These are phyloP conservation scores for Bos taurus DNA, from an alignment of 2,113 vertebrate species.

Conservation along the genomic window DNA sequence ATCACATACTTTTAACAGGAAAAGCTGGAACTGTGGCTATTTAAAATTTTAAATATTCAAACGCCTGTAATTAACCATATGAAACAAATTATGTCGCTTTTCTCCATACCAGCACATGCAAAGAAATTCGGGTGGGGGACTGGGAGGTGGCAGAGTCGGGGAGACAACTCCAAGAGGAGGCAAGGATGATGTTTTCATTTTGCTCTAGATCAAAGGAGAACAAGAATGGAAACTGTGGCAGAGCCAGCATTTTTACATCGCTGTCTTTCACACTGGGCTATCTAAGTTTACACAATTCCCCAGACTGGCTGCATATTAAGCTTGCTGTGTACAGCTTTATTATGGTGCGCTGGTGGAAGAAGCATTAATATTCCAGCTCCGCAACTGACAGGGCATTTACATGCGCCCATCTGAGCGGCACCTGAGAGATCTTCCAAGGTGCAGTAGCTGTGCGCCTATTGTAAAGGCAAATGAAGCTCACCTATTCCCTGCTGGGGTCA, in stretches of 20 bases:
- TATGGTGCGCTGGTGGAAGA: constrained; percentile 76
- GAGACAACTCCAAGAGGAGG: constrained; percentile 57
- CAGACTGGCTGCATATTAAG: constrained; percentile 81
- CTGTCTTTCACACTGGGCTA: constrained; percentile 81
- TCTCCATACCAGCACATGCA: constrained; percentile 50
- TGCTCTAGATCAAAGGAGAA: constrained; percentile 78
- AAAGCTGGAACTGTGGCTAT: constrained; percentile 65
- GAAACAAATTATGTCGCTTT: constrained; percentile 68
- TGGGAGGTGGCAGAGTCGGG: constrained; percentile 53
- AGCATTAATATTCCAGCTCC: constrained; percentile 85
- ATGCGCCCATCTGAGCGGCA: constrained; percentile 87
- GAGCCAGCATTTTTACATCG: constrained; percentile 67
- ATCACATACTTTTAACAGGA: constrained; percentile 69
- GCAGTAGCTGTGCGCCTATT: constrained; percentile 81
- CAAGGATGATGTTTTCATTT: constrained; percentile 74
- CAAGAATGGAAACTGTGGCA: constrained; percentile 76
- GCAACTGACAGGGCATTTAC: constrained; percentile 88
- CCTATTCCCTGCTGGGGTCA: constrained; percentile 85
- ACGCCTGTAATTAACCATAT: constrained; percentile 64
- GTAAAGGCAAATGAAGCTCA: constrained; percentile 90
- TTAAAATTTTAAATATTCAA: constrained; percentile 72
- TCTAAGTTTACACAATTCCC: constrained; percentile 84
- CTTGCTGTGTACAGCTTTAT: constrained; percentile 86
- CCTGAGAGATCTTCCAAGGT: constrained; percentile 85
- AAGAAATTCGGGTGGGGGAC: constrained; percentile 23